Evolutionary conservation across 2,113 vertebrate species (phyloP).

Genomic region (Urocolius indicus): DNA sequence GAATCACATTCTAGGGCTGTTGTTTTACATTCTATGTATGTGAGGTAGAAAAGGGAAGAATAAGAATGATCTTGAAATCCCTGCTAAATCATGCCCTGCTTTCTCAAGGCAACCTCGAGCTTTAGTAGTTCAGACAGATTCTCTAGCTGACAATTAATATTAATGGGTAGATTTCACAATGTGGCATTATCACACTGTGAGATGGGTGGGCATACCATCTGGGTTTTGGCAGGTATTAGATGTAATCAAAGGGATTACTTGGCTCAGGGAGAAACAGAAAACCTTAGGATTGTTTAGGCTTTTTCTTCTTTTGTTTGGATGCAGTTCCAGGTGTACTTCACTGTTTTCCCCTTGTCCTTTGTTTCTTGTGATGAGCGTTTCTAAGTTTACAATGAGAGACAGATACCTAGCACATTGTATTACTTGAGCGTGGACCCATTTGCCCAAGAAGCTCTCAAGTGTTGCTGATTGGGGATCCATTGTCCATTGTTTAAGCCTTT

Average conservation of each 20-base stretch:
- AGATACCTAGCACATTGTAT: not conserved
- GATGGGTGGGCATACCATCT: slow-evolving; percentile 96
- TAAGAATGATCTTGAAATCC: slow-evolving; percentile 90
- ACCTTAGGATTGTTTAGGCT: slow-evolving; percentile 81
- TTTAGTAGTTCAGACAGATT: slow-evolving; percentile 89
- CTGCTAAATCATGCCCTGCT: slow-evolving; percentile 85
- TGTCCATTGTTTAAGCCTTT: not conserved
- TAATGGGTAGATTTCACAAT: slow-evolving; percentile 94
- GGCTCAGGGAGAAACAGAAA: slow-evolving; percentile 90
- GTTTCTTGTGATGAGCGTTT: slow-evolving; percentile 65
- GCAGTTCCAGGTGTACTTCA: slow-evolving; percentile 77
- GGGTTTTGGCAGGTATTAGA: slow-evolving; percentile 97
- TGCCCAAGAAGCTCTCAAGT: not conserved
- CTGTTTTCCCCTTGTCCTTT: slow-evolving; percentile 68
- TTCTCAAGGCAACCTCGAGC: slow-evolving; percentile 89
- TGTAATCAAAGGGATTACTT: slow-evolving; percentile 97
- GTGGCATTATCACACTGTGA: slow-evolving; percentile 94
- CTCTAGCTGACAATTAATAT: slow-evolving; percentile 93
- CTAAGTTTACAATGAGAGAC: slow-evolving; percentile 8
- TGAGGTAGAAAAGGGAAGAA: slow-evolving; percentile 77
- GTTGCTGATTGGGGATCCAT: slow-evolving; percentile 7
- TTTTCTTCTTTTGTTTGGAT: slow-evolving; percentile 81
- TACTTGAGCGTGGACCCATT: not conserved
- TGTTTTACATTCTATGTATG: slow-evolving; percentile 83
- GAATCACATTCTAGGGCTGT: slow-evolving; percentile 55